Percentiles rank a stretch among this genome's conserved stretches.
These are phyloP conservation scores for Drosophila acutilabella DNA, from an alignment of 2,888 invertebrate species.

Conservation along the genomic window DNA sequence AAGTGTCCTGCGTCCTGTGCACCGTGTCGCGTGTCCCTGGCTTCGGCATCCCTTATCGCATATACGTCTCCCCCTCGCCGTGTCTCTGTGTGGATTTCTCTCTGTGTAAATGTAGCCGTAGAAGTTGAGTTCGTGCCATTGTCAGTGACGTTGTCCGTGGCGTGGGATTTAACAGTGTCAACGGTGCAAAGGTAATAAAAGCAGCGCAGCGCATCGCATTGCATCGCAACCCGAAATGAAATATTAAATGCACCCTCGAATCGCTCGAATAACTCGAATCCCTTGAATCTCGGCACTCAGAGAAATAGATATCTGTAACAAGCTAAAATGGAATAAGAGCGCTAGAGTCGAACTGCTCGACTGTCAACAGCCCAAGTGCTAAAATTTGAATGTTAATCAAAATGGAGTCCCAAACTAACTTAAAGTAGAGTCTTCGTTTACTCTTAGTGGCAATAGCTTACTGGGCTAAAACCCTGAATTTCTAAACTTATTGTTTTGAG, in stretches of 20 bases:
- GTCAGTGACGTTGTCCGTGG: conserved; percentile 54
- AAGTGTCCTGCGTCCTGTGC: conserved; percentile 37
- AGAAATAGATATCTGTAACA: background rate
- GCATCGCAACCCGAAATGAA: conserved; percentile 67
- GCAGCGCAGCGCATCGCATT: conserved; percentile 54
- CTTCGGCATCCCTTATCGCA: background rate
- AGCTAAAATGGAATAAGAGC: background rate
- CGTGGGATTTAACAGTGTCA: conserved; percentile 72
- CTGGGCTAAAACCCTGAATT: no score
- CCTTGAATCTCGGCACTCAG: conserved; percentile 3
- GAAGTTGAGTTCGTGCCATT: conserved; percentile 40
- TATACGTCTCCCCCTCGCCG: no score
- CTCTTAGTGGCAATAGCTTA: no score
- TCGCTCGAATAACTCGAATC: conserved; percentile 13
- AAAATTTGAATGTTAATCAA: no score
- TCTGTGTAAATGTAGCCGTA: conserved; percentile 53
- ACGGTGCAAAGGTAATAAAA: conserved; percentile 75
- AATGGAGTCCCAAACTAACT: no score
- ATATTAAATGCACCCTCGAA: conserved; percentile 73
- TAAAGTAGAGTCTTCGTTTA: no score
- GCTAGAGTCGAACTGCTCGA: no score
- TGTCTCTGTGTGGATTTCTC: background rate
- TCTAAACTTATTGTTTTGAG: background rate
- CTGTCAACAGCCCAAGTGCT: no score
- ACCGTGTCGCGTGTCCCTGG: background rate